phyloP scores from a whole-genome alignment of 2,797 vertebrate genomes.

The Peromyscus attwateri region DNA sequence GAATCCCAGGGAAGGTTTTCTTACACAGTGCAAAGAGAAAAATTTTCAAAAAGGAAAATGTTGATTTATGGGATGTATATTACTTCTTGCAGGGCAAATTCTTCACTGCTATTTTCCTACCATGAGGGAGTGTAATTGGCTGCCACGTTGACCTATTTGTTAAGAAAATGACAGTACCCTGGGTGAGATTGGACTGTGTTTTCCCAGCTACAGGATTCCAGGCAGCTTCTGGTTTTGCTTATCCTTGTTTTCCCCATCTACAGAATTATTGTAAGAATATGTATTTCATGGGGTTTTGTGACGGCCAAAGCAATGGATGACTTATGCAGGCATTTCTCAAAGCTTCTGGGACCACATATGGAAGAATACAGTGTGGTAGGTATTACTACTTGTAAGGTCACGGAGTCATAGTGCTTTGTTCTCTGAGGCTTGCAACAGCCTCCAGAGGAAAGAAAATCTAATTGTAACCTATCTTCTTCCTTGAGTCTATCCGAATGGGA shows the following conservation, averaged over 20 bases:
- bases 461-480: background rate
- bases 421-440: conserved; percentile 45
- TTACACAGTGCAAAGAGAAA: background rate
- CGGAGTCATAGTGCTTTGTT: conserved; percentile 16
- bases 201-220: background rate
- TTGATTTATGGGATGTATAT: conserved; percentile 32
- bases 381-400: background rate
- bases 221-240: background rate
- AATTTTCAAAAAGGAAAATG: conserved; percentile 33
- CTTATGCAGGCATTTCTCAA: conserved; percentile 25
- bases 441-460: conserved; percentile 39
- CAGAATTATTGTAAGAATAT: conserved; percentile 3
- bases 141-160: conserved; percentile 14
- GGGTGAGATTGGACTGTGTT: background rate
- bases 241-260: conserved; percentile 6
- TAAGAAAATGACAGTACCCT: background rate
- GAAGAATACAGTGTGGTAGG: background rate
- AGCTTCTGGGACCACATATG: background rate
- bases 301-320: background rate
- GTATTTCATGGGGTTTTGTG: background rate
- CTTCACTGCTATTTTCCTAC: conserved; percentile 52
- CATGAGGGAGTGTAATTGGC: conserved; percentile 16
- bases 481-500: background rate
- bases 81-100: conserved; percentile 60
- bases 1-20: conserved; percentile 26